These are phyloP conservation scores for Neoaliturus tenellus DNA, from an alignment of 2,888 invertebrate species.

Conservation along the genomic window DNA sequence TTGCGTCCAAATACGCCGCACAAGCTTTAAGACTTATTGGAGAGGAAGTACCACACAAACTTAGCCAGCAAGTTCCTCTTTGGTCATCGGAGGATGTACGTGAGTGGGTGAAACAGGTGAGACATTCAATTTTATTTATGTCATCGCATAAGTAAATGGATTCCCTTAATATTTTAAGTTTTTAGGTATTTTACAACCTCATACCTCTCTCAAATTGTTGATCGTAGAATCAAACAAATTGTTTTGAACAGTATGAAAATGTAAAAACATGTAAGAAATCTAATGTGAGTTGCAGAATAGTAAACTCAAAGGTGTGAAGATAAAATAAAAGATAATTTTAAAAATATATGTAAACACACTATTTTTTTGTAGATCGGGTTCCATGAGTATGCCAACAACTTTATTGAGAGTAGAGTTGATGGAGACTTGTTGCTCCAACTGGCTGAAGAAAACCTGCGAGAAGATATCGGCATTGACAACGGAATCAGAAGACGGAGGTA, in stretches of 20 bases:
- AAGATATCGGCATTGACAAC: slow-evolving; percentile 95
- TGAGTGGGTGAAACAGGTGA: slow-evolving; percentile 96
- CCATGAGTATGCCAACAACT: slow-evolving; percentile 87
- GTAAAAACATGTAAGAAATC: too few species aligned
- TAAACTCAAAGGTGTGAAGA: too few species aligned
- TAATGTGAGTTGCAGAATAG: too few species aligned
- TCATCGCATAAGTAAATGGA: too few species aligned
- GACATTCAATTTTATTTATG: slow-evolving; percentile 38
- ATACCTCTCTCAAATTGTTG: too few species aligned
- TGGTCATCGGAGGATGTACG: slow-evolving; percentile 98
- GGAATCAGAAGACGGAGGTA: slow-evolving; percentile 94
- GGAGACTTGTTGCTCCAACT: slow-evolving; percentile 96
- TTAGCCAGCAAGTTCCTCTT: slow-evolving; percentile 98
- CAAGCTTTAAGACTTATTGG: slow-evolving; percentile 95
- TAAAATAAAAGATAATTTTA: too few species aligned
- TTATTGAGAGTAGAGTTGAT: slow-evolving; percentile 95
- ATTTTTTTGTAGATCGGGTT: slow-evolving; percentile 84
- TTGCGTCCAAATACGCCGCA: slow-evolving; percentile 97
- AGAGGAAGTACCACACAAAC: slow-evolving; percentile 97
- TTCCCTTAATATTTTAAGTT: too few species aligned
- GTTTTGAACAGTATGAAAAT: too few species aligned
- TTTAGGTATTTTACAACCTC: too few species aligned
- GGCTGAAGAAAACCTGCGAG: slow-evolving; percentile 92
- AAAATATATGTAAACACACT: slow-evolving; percentile 34
- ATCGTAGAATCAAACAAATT: too few species aligned